Evolutionary conservation across 1,140 invertebrate species (phyloP).

Genomic region (Oryctes rhinoceros): DNA sequence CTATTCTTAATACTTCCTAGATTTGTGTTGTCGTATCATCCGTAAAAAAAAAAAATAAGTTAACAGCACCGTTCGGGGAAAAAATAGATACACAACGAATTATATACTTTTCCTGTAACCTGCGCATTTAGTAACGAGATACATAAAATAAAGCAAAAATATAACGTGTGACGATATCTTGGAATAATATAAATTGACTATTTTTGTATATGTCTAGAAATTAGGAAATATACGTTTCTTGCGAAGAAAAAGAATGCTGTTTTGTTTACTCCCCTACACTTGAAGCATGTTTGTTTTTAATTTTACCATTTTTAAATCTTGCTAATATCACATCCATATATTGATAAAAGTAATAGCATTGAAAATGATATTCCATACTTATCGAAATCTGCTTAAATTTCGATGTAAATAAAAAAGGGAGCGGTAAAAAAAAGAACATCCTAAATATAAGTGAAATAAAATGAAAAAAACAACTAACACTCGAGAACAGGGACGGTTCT

Average conservation of each 20-base stretch:
- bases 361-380: too few relatives aligned
- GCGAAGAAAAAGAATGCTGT: slow-evolving; percentile 25
- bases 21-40: not conserved
- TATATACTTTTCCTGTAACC: slow-evolving; percentile 24
- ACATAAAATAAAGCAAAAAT: slow-evolving; percentile 26
- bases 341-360: too few relatives aligned
- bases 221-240: slow-evolving; percentile 39
- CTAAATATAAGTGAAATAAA: too few relatives aligned
- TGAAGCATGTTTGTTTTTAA: too few relatives aligned
- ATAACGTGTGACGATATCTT: slow-evolving; percentile 36
- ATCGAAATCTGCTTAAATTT: too few relatives aligned
- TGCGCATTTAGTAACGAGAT: slow-evolving; percentile 8
- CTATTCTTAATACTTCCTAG: not conserved
- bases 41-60: slow-evolving; percentile 6
- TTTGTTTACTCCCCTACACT: not conserved
- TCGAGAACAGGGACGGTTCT: too few relatives aligned
- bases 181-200: slow-evolving; percentile 39
- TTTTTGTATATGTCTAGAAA: slow-evolving; percentile 40
- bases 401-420: too few relatives aligned
- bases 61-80: slow-evolving; percentile 5
- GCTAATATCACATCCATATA: too few relatives aligned
- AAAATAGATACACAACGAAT: slow-evolving; percentile 37
- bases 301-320: too few relatives aligned
- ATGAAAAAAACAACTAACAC: too few relatives aligned
- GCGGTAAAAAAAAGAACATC: too few relatives aligned